Evolutionary conservation across 2,113 vertebrate genomes (phyloP).

Genomic region (Chrysemys picta): DNA sequence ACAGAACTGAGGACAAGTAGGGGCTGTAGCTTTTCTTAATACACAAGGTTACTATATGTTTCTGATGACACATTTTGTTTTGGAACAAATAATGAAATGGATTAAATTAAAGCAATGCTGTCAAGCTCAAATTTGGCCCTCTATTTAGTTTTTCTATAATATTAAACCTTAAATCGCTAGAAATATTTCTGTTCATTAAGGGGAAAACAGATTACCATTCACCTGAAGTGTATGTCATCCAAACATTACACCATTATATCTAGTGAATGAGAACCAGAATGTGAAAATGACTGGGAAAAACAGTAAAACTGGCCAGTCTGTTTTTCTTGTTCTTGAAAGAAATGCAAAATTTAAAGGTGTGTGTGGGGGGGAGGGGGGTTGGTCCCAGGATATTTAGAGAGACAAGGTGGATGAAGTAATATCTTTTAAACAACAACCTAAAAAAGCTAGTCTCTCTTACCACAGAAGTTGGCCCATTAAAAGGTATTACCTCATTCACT

Average conservation of each 20-base stretch:
- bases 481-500: not conserved
- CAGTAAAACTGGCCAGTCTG: not conserved
- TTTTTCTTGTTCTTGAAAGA: not conserved
- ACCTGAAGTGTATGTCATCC: not conserved
- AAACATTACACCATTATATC: not conserved
- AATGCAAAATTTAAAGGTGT: not conserved
- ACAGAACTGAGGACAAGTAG: not conserved
- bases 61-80: not conserved
- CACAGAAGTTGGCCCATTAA: not conserved
- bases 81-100: not conserved
- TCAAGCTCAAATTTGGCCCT: not conserved
- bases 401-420: not conserved
- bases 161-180: not conserved
- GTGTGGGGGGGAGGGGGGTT: not conserved
- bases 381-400: not conserved
- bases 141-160: not conserved
- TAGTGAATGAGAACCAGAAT: not conserved
- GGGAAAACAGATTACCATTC: not conserved
- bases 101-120: not conserved
- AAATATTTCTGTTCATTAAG: not conserved
- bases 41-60: fast-evolving
- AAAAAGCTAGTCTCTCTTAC: not conserved
- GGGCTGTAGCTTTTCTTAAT: not conserved
- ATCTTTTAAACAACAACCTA: not conserved
- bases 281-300: not conserved